Percentiles rank a stretch among this genome's conserved stretches.
These are phyloP conservation scores for Psittacula echo DNA, from an alignment of 2,797 vertebrate genomes.

Conservation along the genomic window DNA sequence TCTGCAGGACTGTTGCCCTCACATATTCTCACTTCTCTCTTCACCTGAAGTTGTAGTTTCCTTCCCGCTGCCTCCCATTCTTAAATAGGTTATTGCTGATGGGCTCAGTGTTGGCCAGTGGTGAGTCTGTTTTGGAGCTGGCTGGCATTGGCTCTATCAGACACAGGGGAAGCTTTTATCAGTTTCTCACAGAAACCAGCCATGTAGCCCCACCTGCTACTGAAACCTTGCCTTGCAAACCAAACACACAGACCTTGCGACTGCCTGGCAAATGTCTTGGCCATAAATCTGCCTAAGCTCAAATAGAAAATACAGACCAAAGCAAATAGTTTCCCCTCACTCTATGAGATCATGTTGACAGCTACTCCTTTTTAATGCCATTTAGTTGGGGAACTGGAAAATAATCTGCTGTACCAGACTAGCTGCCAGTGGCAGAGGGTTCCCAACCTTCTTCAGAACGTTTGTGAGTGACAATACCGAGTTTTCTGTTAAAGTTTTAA, in stretches of 20 bases:
- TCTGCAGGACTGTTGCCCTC: background rate
- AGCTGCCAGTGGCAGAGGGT: background rate
- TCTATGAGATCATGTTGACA: background rate
- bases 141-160: background rate
- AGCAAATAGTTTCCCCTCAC: background rate
- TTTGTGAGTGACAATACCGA: background rate
- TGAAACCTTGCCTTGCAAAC: background rate
- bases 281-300: background rate
- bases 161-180: background rate
- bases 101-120: background rate
- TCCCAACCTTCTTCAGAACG: background rate
- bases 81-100: background rate
- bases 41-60: background rate
- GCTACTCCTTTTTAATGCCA: background rate
- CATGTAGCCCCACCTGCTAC: background rate
- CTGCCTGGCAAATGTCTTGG: background rate
- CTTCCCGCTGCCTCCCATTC: background rate
- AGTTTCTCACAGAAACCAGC: background rate
- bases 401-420: background rate
- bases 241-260: background rate
- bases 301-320: background rate
- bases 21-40: background rate
- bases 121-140: accelerated
- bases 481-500: background rate
- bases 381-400: background rate